phyloP scores from a whole-genome alignment of 2,797 vertebrate species.

The Phrynocephalus forsythii region DNA sequence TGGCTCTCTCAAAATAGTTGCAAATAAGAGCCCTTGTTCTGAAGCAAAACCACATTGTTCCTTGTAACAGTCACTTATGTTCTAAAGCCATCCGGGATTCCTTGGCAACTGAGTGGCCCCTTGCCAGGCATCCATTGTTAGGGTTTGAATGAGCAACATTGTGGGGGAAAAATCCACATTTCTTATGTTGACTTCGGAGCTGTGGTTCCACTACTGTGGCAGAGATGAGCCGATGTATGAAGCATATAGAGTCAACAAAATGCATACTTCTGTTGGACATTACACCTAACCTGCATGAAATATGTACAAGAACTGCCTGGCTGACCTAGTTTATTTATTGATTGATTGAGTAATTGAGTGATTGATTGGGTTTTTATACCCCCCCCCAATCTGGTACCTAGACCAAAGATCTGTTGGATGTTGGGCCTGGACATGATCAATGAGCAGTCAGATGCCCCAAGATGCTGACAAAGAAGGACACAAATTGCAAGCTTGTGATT shows the following conservation, averaged over 20 bases:
- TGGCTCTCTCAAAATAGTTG: conserved; percentile 2
- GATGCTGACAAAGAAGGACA: background rate
- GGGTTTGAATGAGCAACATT: conserved; percentile 32
- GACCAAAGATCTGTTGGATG: background rate
- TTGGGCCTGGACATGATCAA: background rate
- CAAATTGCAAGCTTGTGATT: background rate
- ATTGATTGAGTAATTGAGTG: too few species aligned
- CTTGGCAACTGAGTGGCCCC: conserved; percentile 39
- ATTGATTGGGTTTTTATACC: too few species aligned
- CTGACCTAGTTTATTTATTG: background rate
- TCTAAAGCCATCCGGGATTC: conserved; percentile 40
- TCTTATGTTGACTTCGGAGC: conserved; percentile 7
- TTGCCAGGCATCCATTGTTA: conserved; percentile 39
- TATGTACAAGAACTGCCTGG: background rate
- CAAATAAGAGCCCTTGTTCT: conserved; percentile 37
- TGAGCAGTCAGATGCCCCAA: background rate
- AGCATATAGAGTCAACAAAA: background rate
- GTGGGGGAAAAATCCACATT: conserved; percentile 24
- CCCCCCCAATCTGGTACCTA: background rate
- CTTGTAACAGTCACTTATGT: conserved; percentile 30
- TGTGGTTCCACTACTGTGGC: conserved; percentile 2
- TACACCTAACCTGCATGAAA: background rate
- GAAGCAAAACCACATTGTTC: conserved; percentile 27
- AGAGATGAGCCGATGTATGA: background rate
- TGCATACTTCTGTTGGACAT: background rate